Conservation (phyloP, 64 coral and sea anemone genomes). For the Pocillopora damicornis region DNA sequence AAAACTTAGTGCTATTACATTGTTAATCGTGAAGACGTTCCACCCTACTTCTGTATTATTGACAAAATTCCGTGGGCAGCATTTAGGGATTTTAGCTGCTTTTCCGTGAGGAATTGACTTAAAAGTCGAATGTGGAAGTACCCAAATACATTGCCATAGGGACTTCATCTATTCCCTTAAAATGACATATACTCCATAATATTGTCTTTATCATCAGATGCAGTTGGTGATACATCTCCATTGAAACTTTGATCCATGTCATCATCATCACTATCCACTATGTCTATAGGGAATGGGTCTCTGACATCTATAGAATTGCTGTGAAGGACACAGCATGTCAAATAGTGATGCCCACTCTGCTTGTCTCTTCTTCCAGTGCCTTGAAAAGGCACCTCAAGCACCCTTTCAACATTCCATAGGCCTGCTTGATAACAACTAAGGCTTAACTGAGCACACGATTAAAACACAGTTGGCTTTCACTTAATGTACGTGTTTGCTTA, state of each 20-base stretch:
- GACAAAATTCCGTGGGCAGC: no score
- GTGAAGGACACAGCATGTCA: conserved; percentile 43
- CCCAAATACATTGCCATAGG: background rate
- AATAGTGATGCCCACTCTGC: conserved; percentile 41
- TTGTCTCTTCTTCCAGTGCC: conserved; percentile 45
- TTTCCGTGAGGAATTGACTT: no score
- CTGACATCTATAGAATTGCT: conserved; percentile 21
- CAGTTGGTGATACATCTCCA: conserved; percentile 46
- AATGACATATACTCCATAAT: conserved; percentile 44
- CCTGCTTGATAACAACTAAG: conserved; percentile 11
- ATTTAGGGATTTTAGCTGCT: no score
- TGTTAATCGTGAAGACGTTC: no score
- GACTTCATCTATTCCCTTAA: conserved; percentile 25
- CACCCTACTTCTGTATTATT: no score
- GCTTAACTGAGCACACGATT: conserved; percentile 6
- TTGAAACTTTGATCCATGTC: conserved; percentile 35
- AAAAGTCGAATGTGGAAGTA: no score
- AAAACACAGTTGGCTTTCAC: conserved; percentile 10
- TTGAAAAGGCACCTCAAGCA: conserved; percentile 54
- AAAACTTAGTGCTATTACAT: no score
- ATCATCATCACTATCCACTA: background rate
- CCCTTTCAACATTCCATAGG: conserved; percentile 55
- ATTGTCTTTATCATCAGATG: conserved; percentile 40
- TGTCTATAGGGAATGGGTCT: no score
- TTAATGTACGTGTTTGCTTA: conserved; percentile 5